Conservation (phyloP, 2,113 vertebrate genomes). For the Chelonoidis abingdonii region DNA sequence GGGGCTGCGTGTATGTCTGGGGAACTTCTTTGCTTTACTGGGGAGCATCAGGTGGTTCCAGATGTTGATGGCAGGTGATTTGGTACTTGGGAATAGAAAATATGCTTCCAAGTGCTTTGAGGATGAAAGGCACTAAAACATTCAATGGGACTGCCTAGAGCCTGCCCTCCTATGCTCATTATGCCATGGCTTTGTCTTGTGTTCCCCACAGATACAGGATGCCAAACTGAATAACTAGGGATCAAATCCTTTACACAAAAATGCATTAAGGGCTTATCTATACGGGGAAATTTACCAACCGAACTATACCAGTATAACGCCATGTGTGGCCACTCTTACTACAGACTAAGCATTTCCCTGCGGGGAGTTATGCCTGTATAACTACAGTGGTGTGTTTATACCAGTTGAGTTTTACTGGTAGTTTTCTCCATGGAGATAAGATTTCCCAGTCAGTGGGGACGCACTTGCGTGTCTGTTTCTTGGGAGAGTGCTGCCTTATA, state of each 20-base stretch:
- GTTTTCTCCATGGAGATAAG: neutral
- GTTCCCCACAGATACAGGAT: neutral
- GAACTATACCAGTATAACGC: neutral
- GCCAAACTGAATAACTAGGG: neutral
- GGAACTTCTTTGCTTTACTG: slow-evolving; percentile 9
- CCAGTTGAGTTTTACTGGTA: neutral
- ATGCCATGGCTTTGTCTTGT: slow-evolving; percentile 23
- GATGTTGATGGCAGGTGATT: fast-evolving
- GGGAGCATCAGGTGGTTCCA: neutral
- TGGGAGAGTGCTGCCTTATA: neutral
- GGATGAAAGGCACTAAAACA: slow-evolving; percentile 22
- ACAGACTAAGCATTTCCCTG: neutral
- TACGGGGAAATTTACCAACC: neutral
- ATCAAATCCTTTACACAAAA: neutral
- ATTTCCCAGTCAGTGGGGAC: neutral
- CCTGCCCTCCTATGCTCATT: neutral
- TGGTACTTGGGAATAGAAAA: slow-evolving; percentile 37
- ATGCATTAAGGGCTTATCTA: neutral
- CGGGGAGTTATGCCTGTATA: neutral
- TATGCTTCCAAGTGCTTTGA: neutral
- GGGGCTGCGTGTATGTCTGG: neutral
- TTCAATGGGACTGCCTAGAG: slow-evolving; percentile 18
- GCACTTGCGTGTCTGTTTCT: neutral
- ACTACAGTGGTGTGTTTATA: neutral
- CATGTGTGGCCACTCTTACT: neutral